These are phyloP conservation scores for Onychostruthus taczanowskii DNA, from an alignment of 2,113 vertebrate species.

Conservation along the genomic window DNA sequence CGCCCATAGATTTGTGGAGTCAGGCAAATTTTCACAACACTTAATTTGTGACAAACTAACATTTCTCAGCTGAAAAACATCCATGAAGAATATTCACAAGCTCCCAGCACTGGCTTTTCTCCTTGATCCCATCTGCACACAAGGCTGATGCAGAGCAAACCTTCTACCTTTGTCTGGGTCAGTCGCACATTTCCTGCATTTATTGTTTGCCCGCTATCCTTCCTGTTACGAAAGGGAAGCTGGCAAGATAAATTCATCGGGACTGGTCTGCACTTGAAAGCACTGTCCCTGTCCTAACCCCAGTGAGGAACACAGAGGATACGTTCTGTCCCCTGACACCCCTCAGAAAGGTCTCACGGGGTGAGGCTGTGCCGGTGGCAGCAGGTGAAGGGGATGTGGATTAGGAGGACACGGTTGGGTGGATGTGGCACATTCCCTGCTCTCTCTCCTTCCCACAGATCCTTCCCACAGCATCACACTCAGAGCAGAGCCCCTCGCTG, in stretches of 20 bases:
- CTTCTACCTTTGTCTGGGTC: slow-evolving; percentile 14
- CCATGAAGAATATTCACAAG: not conserved
- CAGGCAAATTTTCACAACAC: not conserved
- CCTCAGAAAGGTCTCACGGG: rapidly evolving
- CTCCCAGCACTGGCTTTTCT: not conserved
- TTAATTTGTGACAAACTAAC: not conserved
- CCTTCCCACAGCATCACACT: not conserved
- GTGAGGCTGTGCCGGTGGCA: not conserved
- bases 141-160: not conserved
- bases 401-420: rapidly evolving
- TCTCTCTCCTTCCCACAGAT: not conserved
- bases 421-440: not conserved
- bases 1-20: not conserved
- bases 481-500: rapidly evolving
- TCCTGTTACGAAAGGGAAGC: slow-evolving; percentile 47
- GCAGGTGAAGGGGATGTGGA: not conserved
- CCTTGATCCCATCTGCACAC: not conserved
- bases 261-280: slow-evolving; percentile 18
- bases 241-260: slow-evolving; percentile 15
- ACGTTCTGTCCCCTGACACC: rapidly evolving
- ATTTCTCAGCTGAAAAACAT: not conserved
- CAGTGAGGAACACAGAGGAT: not conserved
- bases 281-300: not conserved
- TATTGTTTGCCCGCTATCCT: slow-evolving; percentile 15
- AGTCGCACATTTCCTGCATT: slow-evolving; percentile 13